phyloP scores from a whole-genome alignment of 2,113 vertebrate species.

The Centropus bengalensis region DNA sequence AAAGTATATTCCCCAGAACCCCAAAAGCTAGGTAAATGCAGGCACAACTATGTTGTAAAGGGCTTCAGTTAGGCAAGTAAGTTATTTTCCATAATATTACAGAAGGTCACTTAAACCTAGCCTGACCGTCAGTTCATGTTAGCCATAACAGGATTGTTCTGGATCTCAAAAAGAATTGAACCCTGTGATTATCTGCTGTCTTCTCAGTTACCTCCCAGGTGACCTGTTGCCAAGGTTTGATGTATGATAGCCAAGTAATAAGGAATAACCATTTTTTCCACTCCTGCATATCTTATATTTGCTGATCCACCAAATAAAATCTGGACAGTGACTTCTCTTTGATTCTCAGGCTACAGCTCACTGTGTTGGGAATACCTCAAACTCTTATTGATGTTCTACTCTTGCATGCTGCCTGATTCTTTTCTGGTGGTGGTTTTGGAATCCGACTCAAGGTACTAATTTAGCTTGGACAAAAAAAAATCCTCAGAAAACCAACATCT shows the following conservation, averaged over 20 bases:
- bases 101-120: conserved; percentile 32
- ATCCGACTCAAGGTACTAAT: not conserved
- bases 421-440: not conserved
- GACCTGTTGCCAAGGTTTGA: conserved; percentile 5
- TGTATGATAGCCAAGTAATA: not conserved
- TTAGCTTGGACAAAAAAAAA: not conserved
- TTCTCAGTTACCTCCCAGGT: conserved; percentile 25
- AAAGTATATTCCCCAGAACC: not conserved
- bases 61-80: not conserved
- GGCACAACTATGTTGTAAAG: not conserved
- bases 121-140: not conserved
- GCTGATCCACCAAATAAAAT: not conserved
- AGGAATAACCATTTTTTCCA: not conserved
- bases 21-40: not conserved
- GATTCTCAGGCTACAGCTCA: not conserved
- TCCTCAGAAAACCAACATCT: conserved; percentile 15
- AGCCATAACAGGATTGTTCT: conserved; percentile 7
- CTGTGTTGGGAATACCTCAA: not conserved
- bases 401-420: not conserved
- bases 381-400: not conserved
- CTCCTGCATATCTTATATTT: not conserved
- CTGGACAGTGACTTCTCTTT: not conserved
- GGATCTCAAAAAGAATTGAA: conserved; percentile 17
- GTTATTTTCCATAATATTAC: conserved; percentile 13
- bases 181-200: conserved; percentile 29